Evolutionary conservation across 2,113 vertebrate species (phyloP).

Genomic region (Mobula hypostoma): DNA sequence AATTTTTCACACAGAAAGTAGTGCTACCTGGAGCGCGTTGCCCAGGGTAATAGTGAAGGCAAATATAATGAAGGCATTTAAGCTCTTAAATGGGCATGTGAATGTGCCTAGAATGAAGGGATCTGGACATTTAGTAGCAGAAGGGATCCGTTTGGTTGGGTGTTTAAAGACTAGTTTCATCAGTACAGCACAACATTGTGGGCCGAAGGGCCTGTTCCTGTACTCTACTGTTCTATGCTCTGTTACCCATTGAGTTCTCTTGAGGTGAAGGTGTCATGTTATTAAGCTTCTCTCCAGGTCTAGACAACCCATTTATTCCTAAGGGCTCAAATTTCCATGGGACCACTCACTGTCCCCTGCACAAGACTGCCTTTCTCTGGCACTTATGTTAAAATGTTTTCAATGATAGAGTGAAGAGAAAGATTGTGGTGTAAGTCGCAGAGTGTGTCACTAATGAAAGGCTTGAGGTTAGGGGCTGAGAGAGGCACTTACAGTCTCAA

Average conservation of each 20-base stretch:
- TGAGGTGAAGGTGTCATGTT: background rate
- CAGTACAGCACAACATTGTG: background rate
- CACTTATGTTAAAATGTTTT: background rate
- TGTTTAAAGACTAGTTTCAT: background rate
- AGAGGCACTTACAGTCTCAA: background rate
- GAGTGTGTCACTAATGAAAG: background rate
- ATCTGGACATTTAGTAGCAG: too few species aligned
- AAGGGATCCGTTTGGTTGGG: too few species aligned
- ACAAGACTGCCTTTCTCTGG: background rate
- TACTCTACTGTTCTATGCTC: background rate
- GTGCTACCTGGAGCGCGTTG: too few species aligned
- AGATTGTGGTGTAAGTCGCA: background rate
- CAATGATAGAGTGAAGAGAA: background rate
- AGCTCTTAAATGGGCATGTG: too few species aligned
- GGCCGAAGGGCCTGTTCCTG: too few species aligned
- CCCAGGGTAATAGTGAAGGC: too few species aligned
- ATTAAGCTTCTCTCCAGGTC: background rate
- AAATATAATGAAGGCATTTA: too few species aligned
- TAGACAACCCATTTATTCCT: background rate
- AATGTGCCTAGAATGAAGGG: too few species aligned
- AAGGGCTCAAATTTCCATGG: too few species aligned
- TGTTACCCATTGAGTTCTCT: background rate
- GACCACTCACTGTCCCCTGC: background rate
- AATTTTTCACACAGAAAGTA: too few species aligned
- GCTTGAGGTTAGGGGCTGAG: background rate